Evolutionary conservation across 2,888 invertebrate genomes (phyloP), one percentile per base, ranked within the genome.

Genomic region (Phaonia tiefii): DNA sequence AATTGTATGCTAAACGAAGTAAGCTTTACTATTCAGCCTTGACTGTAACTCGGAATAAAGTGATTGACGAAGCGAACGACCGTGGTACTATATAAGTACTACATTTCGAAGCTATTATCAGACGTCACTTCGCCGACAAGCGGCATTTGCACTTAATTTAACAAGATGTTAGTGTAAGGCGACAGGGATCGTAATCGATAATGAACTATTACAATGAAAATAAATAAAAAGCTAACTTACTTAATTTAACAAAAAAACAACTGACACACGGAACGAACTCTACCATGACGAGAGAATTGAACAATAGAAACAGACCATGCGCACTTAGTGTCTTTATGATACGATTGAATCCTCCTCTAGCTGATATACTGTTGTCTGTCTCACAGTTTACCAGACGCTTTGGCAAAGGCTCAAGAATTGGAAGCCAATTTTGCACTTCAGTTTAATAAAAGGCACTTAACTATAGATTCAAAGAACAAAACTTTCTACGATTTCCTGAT

Each of bases 301-400:
- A 80, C 22, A 67, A 60, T 4, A 67, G 46, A 22, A 75, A 80
- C 25, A 44, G 72, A 22, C 60, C 72, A 4, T 63, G 73, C 11
- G 67, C 80, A 0, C 25, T 73, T 7, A 31, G 71, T 5, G 54
- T 78, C 1, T 83, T 78, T 13, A 73, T 80, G 26, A 79, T 79
- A 0, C 78, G 79, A 7, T 42, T 75, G 1, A 75, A 73, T 17
- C 26, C 70, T 1, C 71, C 73, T 5, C 17, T 78, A 25, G 22
- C 46, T 1, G 70, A 76, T 39, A 79, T 79, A 1, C 11, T 83
- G 20, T 79, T 80, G 20, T 80, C 74, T 8, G 37, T 83, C 13
- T 58, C 58, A 22, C n/a, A 72, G 72, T n/a, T 58, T 80, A 1
- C 80, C 74, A 17, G 60, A 79, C 37, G 77, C 70, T 1, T 17